phyloP scores from a whole-genome alignment of 1,140 invertebrate genomes.

The Zaprionus nigranus region DNA sequence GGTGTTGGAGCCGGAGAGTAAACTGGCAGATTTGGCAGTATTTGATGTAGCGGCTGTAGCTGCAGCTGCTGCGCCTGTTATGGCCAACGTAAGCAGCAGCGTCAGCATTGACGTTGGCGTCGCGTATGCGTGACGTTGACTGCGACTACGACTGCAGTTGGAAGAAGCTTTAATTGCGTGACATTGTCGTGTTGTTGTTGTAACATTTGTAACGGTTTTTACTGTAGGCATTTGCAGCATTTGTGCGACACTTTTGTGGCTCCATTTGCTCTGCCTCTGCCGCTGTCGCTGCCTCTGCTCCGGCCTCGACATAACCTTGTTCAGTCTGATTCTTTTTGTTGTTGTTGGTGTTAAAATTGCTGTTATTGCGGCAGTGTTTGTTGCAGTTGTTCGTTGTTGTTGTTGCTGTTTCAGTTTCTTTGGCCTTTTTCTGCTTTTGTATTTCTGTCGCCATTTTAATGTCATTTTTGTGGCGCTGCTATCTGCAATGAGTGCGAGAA shows the following conservation, averaged over 20 bases:
- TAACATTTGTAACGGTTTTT: slow-evolving; percentile 40
- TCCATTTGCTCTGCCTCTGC: slow-evolving; percentile 63
- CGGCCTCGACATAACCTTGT: slow-evolving; percentile 36
- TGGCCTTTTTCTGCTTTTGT: slow-evolving; percentile 81
- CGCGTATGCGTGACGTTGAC: slow-evolving; percentile 54
- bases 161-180: slow-evolving; percentile 73
- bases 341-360: slow-evolving; percentile 39
- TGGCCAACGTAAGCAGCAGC: slow-evolving; percentile 52
- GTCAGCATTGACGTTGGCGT: slow-evolving; percentile 51
- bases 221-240: slow-evolving; percentile 59
- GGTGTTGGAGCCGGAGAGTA: slow-evolving; percentile 28
- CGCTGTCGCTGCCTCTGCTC: slow-evolving; percentile 34
- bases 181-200: slow-evolving; percentile 59
- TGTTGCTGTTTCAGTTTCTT: slow-evolving; percentile 79
- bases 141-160: slow-evolving; percentile 44
- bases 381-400: slow-evolving; percentile 46
- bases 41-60: slow-evolving; percentile 41
- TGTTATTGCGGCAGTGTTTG: slow-evolving; percentile 60
- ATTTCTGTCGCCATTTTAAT: slow-evolving; percentile 83
- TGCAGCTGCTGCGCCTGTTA: slow-evolving; percentile 38
- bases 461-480: slow-evolving; percentile 70
- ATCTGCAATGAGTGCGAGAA: slow-evolving; percentile 43
- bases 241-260: slow-evolving; percentile 64
- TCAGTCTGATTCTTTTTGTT: slow-evolving; percentile 62
- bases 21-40: slow-evolving; percentile 48